Evolutionary conservation across 2,113 vertebrate species (phyloP), one percentile per base, ranked within the genome.

Genomic region (Rhabdornis inornatus): DNA sequence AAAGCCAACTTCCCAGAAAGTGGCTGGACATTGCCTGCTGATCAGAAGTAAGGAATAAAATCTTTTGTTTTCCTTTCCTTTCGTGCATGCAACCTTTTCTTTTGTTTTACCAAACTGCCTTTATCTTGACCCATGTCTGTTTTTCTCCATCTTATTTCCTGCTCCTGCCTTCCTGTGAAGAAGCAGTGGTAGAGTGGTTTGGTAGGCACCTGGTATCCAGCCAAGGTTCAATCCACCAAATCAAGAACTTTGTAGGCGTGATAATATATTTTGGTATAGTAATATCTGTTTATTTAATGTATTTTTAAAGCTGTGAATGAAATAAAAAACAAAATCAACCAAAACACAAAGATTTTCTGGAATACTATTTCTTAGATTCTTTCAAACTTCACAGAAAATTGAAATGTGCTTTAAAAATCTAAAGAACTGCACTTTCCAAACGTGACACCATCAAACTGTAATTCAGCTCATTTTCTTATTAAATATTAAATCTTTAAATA

Each of bases 11-110:
- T 70, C 56, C 30, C 14, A 27, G 25, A 49, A 56, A 27, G 40
- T 8, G 21, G 6, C 23, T 25, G 13, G 9, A 25, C 6, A 3
- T 12, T 4, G 3, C 13, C 10, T n/a, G 23, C 24, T 56, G 35
- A 31, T 49, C 40, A 56, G 56, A 35, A 45, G 16, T 5, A 21
- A 5, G 20, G 15, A 55, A 55, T 14, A 47, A 47, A 45, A 25
- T 21, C 1, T 63, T 49, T 47, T 64, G 2, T 5, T 71, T 71
- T 71, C 7, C 10, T 53, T 61, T 55, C 39, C n/a, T 56, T 49
- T 49, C 50, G 42, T 0, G 0, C 31, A 27, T 22, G 14, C 5
- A 42, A 23, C 6, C 4, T 31, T 42, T 72, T 5, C 4, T 61
- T 78, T 45, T 70, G 5, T 21, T 64, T 64, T 50, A 42, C 23